Evolutionary conservation across 2,113 vertebrate species (phyloP).

Genomic region (Hassar affinis): DNA sequence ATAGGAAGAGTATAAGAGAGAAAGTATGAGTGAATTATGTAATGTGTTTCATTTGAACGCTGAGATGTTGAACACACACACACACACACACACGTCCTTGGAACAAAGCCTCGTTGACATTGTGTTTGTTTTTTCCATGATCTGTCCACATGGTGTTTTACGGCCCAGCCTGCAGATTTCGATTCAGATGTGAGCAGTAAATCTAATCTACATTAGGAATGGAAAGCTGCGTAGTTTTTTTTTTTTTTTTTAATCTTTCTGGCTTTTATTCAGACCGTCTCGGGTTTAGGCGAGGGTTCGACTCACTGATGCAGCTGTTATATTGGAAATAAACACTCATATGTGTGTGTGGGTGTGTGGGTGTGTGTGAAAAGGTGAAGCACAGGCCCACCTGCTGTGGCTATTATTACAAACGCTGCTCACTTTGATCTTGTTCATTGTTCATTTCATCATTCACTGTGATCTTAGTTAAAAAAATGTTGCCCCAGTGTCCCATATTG

Average conservation of each 20-base stretch:
- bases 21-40: conserved; percentile 36
- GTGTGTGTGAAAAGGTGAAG: not conserved
- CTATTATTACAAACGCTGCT: not conserved
- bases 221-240: not conserved
- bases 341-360: not conserved
- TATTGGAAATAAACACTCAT: not conserved
- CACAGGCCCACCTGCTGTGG: not conserved
- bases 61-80: conserved; percentile 2
- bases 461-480: too few relatives aligned
- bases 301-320: not conserved
- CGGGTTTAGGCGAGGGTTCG: not conserved
- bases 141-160: conserved; percentile 23
- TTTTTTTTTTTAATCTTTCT: not conserved
- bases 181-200: not conserved
- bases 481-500: too few relatives aligned
- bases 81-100: too few relatives aligned
- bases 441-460: too few relatives aligned
- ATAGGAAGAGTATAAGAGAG: conserved; percentile 1
- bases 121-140: conserved; percentile 31
- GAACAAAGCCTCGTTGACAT: conserved; percentile 38
- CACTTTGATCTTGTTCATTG: not conserved
- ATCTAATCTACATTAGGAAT: not conserved
- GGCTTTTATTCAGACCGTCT: not conserved
- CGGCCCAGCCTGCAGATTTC: not conserved
- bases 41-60: conserved; percentile 35